phyloP scores from a whole-genome alignment of 1,140 invertebrate genomes.

The Cherax quadricarinatus region DNA sequence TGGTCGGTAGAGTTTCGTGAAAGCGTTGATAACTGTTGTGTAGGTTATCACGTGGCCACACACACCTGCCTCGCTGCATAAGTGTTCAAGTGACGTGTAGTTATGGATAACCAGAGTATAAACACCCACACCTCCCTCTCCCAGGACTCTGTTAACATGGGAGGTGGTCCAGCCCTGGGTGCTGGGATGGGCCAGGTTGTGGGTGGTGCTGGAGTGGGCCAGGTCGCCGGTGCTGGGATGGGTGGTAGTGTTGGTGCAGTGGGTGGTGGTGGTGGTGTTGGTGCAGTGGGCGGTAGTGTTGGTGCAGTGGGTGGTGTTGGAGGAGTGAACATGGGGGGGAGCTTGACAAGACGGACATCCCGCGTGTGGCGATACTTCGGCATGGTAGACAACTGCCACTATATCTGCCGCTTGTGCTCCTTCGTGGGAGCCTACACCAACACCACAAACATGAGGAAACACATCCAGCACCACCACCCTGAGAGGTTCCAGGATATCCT shows the following conservation, averaged over 20 bases:
- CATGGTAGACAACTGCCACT: slow-evolving; percentile 73
- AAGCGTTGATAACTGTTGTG: no score
- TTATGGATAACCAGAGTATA: slow-evolving; percentile 11
- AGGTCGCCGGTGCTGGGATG: neutral
- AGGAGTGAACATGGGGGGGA: slow-evolving; percentile 29
- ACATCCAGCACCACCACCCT: slow-evolving; percentile 73
- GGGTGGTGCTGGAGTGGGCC: neutral
- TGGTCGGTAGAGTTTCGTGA: no score
- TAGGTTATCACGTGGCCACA: no score
- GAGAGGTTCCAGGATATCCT: slow-evolving; percentile 73
- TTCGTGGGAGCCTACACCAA: slow-evolving; percentile 73
- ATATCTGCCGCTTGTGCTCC: slow-evolving; percentile 70
- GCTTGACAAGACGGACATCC: slow-evolving; percentile 60
- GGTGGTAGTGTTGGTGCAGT: neutral
- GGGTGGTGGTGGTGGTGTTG: neutral
- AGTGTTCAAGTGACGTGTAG: no score
- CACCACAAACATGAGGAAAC: slow-evolving; percentile 73
- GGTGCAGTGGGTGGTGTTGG: neutral
- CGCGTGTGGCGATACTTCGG: slow-evolving; percentile 72
- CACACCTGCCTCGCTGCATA: no score
- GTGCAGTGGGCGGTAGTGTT: no score
- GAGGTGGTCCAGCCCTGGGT: neutral
- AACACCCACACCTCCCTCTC: slow-evolving; percentile 1
- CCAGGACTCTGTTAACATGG: neutral
- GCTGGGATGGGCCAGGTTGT: no score